Evolutionary conservation across 2,888 invertebrate genomes (phyloP), one percentile per base, ranked within the genome.

Genomic region (Polyommatus icarus): DNA sequence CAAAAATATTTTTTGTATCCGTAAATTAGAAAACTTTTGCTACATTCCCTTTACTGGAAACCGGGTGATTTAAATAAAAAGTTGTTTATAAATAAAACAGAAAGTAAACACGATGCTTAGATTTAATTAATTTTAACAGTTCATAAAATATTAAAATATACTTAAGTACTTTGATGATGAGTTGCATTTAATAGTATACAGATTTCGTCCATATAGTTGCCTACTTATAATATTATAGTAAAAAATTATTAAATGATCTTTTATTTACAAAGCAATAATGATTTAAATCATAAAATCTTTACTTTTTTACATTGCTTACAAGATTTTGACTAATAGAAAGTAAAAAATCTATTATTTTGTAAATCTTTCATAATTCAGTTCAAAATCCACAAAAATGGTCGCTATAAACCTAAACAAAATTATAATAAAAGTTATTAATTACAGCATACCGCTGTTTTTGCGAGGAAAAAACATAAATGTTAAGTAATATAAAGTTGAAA

Each of bases 401-500:
- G 18, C 3, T n/a, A 40, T 7, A 40, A 72, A 20, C 18, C n/a
- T 36, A 71, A 36, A 36, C 8, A 71, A 36, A 36, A 40, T 40
- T 72, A 20, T 50, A 75, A 54, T 75, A 46, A 54, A 75, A 54
- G 29, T 75, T 75, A 75, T 75, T 75, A 75, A 75, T 50, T 29
- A 54, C 24, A 18, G 75, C 54, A 50, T 29, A 40, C 40, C 46
- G 46, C 20, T 50, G 24, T 75, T 50, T 75, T 75, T 50, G 15
- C n/a, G 78, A 78, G 78, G 80, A 86, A 89, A 87, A 88, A 86
- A 87, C 89, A 91, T 90, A 87, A 90, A 88, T 90, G 89, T 88
- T 91, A 89, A 91, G 92, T 91, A 93, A 94, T 93, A 93, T 92
- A 93, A 94, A 94, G 93, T 94, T 94, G 90, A 91, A 94, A 94